Evolutionary conservation across 2,797 vertebrate genomes (phyloP).

Genomic region (Ispidina lecontei): DNA sequence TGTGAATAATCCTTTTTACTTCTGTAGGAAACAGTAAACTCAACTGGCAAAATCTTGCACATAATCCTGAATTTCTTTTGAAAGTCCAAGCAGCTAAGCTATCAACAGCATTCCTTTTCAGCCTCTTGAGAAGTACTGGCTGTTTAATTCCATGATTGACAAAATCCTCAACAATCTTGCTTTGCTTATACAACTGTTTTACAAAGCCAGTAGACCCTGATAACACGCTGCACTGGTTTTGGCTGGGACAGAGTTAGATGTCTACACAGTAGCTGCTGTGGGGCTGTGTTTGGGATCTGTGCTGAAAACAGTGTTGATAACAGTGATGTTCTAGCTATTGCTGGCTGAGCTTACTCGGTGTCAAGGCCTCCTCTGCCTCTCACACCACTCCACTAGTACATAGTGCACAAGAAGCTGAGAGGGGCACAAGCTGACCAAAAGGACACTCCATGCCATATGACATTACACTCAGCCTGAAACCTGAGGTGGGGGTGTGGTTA

Average conservation of each 20-base stretch:
- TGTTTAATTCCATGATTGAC: background rate
- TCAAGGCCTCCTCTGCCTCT: background rate
- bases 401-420: background rate
- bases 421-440: background rate
- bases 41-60: background rate
- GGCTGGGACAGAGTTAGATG: background rate
- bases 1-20: background rate
- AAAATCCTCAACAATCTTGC: background rate
- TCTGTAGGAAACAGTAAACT: background rate
- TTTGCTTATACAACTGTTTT: background rate
- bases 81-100: background rate
- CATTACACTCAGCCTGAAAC: background rate
- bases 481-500: background rate
- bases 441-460: background rate
- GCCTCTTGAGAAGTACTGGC: background rate
- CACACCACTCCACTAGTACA: fast-evolving
- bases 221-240: background rate
- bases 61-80: background rate
- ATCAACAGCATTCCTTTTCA: background rate
- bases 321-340: background rate
- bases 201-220: background rate
- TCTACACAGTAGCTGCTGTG: background rate
- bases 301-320: background rate
- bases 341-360: background rate
- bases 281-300: background rate